Evolutionary conservation across 2,113 vertebrate species (phyloP).

Genomic region (Podarcis muralis): DNA sequence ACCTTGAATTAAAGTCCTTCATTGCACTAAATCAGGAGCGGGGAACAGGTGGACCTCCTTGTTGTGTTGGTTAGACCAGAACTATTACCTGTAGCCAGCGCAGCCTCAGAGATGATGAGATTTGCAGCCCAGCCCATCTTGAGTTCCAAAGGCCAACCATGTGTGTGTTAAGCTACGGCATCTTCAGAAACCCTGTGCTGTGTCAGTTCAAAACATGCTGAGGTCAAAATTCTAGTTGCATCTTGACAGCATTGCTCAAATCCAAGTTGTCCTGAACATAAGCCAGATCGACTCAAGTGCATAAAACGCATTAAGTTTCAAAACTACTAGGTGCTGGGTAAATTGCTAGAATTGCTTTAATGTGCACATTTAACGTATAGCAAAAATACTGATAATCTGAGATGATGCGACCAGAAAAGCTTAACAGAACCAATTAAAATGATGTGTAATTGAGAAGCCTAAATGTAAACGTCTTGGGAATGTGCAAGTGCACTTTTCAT

Average conservation of each 20-base stretch:
- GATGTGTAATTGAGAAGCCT: neutral
- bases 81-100: too few species aligned
- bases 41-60: too few species aligned
- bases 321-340: neutral
- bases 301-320: neutral
- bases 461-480: neutral
- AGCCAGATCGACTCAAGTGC: neutral
- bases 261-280: neutral
- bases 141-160: too few species aligned
- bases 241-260: neutral
- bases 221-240: neutral
- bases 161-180: neutral
- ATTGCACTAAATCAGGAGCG: neutral
- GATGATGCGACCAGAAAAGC: neutral
- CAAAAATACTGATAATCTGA: neutral
- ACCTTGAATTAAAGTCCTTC: neutral
- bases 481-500: neutral
- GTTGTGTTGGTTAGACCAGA: too few species aligned
- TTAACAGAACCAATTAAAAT: neutral
- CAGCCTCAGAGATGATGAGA: too few species aligned
- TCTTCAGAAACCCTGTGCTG: neutral
- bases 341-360: neutral
- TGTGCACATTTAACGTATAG: neutral
- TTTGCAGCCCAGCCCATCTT: too few species aligned
- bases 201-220: neutral